Percentiles rank a stretch among this genome's conserved stretches.
Evolutionary conservation across 2,797 vertebrate species (phyloP).

Genomic region (Carduelis carduelis): DNA sequence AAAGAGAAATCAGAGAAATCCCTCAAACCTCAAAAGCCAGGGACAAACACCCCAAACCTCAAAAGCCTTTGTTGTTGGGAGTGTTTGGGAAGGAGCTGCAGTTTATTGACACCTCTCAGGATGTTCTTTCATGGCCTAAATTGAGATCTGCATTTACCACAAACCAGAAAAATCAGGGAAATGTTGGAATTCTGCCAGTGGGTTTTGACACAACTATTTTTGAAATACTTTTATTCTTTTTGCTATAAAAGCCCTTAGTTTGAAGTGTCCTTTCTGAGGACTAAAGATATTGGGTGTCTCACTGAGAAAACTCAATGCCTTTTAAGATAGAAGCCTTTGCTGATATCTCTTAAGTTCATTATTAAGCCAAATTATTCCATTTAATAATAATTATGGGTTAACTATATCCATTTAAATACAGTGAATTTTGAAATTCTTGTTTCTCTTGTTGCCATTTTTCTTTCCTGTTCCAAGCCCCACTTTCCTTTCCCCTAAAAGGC

Average conservation of each 20-base stretch:
- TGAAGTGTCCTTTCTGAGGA: background rate
- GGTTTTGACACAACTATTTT: background rate
- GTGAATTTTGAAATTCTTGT: background rate
- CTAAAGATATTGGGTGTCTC: accelerated
- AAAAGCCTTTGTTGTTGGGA: background rate
- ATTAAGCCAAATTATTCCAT: background rate
- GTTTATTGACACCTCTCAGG: background rate
- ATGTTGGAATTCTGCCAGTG: accelerated
- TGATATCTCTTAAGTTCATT: background rate
- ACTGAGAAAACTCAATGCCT: background rate
- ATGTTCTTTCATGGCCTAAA: background rate
- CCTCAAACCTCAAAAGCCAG: too few relatives aligned
- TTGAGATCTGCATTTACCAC: background rate
- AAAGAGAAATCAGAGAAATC: background rate
- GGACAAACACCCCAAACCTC: background rate
- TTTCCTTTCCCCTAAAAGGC: background rate
- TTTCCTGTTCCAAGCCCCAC: accelerated
- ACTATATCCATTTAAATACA: background rate
- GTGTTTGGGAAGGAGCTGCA: background rate
- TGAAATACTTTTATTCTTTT: background rate
- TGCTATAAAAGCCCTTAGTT: accelerated
- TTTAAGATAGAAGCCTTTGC: background rate
- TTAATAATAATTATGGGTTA: background rate
- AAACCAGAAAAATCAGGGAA: background rate
- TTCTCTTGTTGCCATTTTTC: background rate